These are phyloP conservation scores for Brenthis ino DNA, from an alignment of 2,888 invertebrate genomes.

Conservation along the genomic window DNA sequence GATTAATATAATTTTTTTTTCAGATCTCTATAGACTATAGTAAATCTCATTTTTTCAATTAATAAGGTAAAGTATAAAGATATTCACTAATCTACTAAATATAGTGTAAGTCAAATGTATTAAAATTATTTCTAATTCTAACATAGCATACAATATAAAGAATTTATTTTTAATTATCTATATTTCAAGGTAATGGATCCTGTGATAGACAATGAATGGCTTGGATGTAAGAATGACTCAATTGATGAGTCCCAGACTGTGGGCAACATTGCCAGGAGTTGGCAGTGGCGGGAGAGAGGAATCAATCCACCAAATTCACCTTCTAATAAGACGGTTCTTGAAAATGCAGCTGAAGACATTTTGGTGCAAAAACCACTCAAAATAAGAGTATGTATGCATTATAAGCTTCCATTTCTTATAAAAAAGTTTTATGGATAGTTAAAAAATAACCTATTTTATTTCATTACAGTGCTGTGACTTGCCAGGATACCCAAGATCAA, in stretches of 20 bases:
- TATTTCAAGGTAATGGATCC: slow-evolving; percentile 65
- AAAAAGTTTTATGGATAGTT: too few relatives aligned
- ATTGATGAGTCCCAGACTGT: slow-evolving; percentile 61
- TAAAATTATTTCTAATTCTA: too few relatives aligned
- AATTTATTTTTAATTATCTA: not conserved
- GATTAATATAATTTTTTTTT: slow-evolving; percentile 26
- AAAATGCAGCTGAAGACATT: slow-evolving; percentile 85
- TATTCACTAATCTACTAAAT: not conserved
- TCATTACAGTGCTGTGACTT: slow-evolving; percentile 85
- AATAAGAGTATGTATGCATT: slow-evolving; percentile 79
- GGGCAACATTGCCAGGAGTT: slow-evolving; percentile 70
- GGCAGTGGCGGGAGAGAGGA: slow-evolving; percentile 75
- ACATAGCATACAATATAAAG: not conserved
- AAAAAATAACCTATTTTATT: slow-evolving; percentile 40
- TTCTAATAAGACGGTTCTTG: slow-evolving; percentile 78
- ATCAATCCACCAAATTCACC: slow-evolving; percentile 64
- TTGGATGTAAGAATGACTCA: slow-evolving; percentile 67
- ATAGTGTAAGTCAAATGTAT: too few relatives aligned
- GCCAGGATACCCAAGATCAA: slow-evolving; percentile 89
- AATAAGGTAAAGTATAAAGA: slow-evolving; percentile 32
- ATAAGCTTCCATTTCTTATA: not conserved
- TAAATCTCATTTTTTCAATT: slow-evolving; percentile 31
- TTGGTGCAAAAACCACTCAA: slow-evolving; percentile 83
- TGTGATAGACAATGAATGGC: slow-evolving; percentile 70
- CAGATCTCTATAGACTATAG: slow-evolving; percentile 32